Conservation (phyloP, 2,113 vertebrate genomes). For the Podiceps cristatus region DNA sequence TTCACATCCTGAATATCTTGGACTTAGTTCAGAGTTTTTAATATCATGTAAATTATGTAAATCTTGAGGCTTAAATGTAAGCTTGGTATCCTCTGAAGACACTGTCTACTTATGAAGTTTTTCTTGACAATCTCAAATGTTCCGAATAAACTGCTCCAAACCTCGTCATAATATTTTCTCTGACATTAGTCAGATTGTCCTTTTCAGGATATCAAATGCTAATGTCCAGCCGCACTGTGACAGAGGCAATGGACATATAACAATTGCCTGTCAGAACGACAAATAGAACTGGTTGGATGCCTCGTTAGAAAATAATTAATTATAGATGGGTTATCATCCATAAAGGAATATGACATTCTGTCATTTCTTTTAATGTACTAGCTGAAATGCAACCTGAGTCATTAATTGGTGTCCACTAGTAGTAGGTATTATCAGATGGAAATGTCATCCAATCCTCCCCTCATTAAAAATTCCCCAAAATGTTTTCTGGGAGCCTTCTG, state of each 20-base stretch:
- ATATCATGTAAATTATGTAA: conserved; percentile 67
- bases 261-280: neutral
- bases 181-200: neutral
- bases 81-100: conserved; percentile 45
- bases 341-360: neutral
- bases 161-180: neutral
- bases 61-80: conserved; percentile 66
- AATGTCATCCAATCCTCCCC: neutral
- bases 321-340: neutral
- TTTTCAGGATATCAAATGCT: neutral
- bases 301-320: neutral
- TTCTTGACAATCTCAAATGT: neutral
- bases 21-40: conserved; percentile 50
- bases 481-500: neutral
- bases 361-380: neutral
- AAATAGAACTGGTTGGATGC: neutral
- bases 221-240: neutral
- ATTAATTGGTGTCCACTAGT: neutral
- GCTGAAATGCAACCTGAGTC: neutral
- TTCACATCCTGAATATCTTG: conserved; percentile 53
- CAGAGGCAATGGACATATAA: neutral
- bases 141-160: neutral
- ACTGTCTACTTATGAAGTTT: neutral
- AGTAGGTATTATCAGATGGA: neutral
- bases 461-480: neutral